Conservation (phyloP, 2,888 invertebrate genomes). For the Sussaba pulchella region DNA sequence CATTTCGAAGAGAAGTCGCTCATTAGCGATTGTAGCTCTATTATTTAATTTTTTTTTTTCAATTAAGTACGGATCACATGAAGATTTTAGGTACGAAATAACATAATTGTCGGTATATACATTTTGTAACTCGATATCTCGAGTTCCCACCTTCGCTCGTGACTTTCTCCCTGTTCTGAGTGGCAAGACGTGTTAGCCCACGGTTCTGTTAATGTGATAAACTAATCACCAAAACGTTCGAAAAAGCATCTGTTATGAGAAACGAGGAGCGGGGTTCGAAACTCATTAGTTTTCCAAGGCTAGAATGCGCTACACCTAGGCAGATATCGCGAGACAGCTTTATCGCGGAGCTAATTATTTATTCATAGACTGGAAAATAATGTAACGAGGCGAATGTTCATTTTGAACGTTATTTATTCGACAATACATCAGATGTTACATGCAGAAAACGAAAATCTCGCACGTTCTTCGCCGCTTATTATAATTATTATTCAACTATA, state of each 20-base stretch:
- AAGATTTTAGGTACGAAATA: too few species aligned
- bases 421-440: not conserved
- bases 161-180: not conserved
- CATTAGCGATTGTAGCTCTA: too few species aligned
- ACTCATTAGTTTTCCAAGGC: not conserved
- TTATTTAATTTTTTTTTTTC: too few species aligned
- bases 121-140: slow-evolving; percentile 41
- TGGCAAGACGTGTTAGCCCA: not conserved
- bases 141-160: too few species aligned
- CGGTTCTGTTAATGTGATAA: not conserved
- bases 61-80: too few species aligned
- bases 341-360: not conserved
- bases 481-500: slow-evolving; percentile 1
- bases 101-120: slow-evolving; percentile 6
- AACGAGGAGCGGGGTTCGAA: not conserved
- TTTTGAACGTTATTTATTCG: slow-evolving; percentile 10
- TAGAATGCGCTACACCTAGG: not conserved
- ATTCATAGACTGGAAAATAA: slow-evolving; percentile 1
- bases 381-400: not conserved
- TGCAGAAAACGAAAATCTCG: not conserved
- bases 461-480: not conserved
- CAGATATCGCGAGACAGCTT: not conserved
- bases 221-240: not conserved
- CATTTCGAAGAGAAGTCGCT: too few species aligned
- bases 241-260: not conserved